Base-by-base conservation (phyloP, 2,888 invertebrate genomes). In the Himalopsyche anomala region DNA sequence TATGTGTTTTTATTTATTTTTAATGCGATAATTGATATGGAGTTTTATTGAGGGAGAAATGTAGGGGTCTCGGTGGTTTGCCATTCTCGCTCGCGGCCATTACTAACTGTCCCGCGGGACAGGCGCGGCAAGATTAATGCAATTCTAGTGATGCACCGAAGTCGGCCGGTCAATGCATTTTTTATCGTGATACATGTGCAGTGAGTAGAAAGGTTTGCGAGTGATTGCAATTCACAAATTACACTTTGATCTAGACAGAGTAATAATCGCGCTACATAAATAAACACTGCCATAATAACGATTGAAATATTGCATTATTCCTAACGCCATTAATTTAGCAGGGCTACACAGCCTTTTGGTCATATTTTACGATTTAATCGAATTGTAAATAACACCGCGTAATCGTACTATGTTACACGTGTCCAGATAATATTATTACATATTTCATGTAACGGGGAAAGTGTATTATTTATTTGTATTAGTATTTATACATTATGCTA, bases 51-150 rank as follows among this genome's bases (percentile, higher is more conserved):
- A 69, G 8, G 28, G 69, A 45, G 45, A 9, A 9, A 9, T 6
- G 51, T 15, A 51, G 19, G 36, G 74, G 28, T 74, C 6, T 12
- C 12, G 36, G 62, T 15, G 28, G 74, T 74, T 62, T 11, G 62
- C 62, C 9, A 8, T 62, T 38, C 36, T 74, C 74, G 3, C 74
- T 69, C 12, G 28, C 15, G 74, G 74, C 36, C 74, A 74, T 74
- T 74, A 74, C 74, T 74, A 74, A 36, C 74, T 11, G 38, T 74
- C 74, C 74, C 36, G 36, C 74, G 74, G 74, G 74, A 74, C 74
- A 74, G 74, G 74, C 36, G 74, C 74, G 19, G 74, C 28, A 36
- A 74, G 74, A 74, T 74, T 74, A 74, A 74, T 74, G 74, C 74
- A 38, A 38, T 74, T 74, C 38, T 38, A 74, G 74, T 74, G 74